Evolutionary conservation across 2,113 vertebrate genomes (phyloP).

Genomic region (Varanus salvator): DNA sequence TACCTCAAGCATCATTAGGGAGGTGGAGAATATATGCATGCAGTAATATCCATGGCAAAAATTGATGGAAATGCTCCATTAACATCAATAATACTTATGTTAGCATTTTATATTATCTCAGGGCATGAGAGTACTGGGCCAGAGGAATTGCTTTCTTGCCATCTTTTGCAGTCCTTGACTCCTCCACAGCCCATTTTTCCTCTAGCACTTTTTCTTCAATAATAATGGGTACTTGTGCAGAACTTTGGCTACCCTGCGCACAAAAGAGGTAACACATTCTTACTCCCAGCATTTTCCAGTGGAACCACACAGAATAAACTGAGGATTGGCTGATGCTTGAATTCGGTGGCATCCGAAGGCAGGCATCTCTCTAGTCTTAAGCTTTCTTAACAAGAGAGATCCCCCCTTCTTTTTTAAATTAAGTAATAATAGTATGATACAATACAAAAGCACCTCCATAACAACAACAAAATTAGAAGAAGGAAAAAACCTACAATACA

Average conservation of each 20-base stretch:
- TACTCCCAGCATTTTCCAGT: fast-evolving
- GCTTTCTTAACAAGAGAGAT: neutral
- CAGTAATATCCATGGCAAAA: neutral
- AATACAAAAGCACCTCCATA: too few species aligned
- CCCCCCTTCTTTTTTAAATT: neutral
- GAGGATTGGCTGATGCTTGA: neutral
- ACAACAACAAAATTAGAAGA: too few species aligned
- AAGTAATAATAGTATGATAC: too few species aligned
- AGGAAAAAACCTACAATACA: too few species aligned
- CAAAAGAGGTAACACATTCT: fast-evolving
- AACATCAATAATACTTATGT: conserved; percentile 39
- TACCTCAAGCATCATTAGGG: conserved; percentile 17
- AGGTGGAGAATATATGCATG: neutral
- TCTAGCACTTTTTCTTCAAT: neutral
- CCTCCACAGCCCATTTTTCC: neutral
- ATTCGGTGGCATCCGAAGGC: neutral
- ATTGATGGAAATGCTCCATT: conserved; percentile 6
- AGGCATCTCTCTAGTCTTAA: neutral
- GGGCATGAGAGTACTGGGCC: fast-evolving
- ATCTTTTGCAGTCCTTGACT: fast-evolving
- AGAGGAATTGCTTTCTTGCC: fast-evolving
- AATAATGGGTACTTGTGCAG: fast-evolving
- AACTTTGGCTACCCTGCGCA: fast-evolving
- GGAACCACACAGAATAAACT: neutral
- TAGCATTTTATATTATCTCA: neutral